These are phyloP conservation scores for Hemicrepidius hirtus DNA, from an alignment of 2,888 invertebrate species.

Conservation along the genomic window DNA sequence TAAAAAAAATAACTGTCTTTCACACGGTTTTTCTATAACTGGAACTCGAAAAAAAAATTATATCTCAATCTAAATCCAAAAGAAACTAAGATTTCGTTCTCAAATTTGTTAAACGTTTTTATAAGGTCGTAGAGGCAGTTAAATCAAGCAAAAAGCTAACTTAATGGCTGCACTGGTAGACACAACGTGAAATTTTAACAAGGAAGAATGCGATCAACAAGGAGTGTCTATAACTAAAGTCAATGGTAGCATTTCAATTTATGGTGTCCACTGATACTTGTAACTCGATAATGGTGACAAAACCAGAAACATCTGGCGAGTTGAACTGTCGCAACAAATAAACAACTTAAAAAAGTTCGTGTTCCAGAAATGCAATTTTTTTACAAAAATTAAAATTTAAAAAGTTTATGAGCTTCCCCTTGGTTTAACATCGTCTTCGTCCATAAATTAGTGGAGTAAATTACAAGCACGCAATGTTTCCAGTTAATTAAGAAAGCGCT, in stretches of 20 bases:
- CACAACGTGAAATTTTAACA: constrained; percentile 34
- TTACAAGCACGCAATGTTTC: constrained; percentile 30
- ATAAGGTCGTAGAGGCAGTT: constrained; percentile 13
- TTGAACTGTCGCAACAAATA: constrained; percentile 31
- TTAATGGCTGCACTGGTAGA: constrained; percentile 26
- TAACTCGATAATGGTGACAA: constrained; percentile 68
- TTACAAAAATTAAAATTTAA: not conserved
- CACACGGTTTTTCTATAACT: not conserved
- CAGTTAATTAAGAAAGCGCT: constrained; percentile 37
- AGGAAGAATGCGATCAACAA: constrained; percentile 54
- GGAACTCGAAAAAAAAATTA: constrained; percentile 13
- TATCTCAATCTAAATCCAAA: constrained; percentile 27
- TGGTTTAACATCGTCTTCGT: not conserved
- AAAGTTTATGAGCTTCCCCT: constrained; percentile 11
- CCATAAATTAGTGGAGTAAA: constrained; percentile 24
- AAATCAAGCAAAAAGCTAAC: constrained; percentile 16
- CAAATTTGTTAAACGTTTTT: constrained; percentile 24
- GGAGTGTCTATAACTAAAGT: constrained; percentile 63
- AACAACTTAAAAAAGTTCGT: constrained; percentile 29
- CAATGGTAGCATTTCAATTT: constrained; percentile 68
- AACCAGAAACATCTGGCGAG: constrained; percentile 48
- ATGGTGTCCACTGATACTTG: constrained; percentile 68
- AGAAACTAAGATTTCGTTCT: not conserved
- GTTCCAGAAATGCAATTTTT: not conserved
- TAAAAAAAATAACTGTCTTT: constrained; percentile 8